Base-by-base conservation (phyloP, 2,113 vertebrate species). In the Pao palembangensis region DNA sequence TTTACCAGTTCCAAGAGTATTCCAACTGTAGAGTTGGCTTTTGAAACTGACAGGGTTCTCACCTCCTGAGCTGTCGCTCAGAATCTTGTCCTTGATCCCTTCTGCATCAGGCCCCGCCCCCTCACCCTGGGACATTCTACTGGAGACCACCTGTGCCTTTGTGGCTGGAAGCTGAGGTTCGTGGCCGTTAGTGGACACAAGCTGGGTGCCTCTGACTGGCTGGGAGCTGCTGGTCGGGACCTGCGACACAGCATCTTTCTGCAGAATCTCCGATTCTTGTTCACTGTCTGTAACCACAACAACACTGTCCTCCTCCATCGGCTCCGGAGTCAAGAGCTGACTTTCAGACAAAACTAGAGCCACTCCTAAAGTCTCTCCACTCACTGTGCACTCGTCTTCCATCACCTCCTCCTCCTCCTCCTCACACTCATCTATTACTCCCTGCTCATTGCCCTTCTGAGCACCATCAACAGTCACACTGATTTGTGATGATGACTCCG, bases 51-150 rank as follows among this genome's bases (percentile, higher is more conserved):
- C 16, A 8, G 17, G 5, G 16, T 5, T 15, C 93, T 91, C 68
- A 98, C 96, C 95, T 85, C 87, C 93, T 3, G 92, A 94, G 76
- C 92, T 93, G 61, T 94, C 93, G 41, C 90, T 92, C 67, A 93
- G 91, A 81, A 90, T 92, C 69, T 90, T 89, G 47, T 92, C 72
- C 72, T 62, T 76, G 42, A 76, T 51, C 10, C 64, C 67, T 2
- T 82, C 75, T 12, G 69, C 12, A 57, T 84, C 78, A 55, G 51
- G 28, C 16, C 34, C 64, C 34, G 3, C 38, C 60, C 44, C 57
- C 28, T 73, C 59, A 0, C 68, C 34, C 64, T 85, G 84, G 1
- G 78, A 81, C 41, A 64, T 47, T 55, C 71, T 54, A 68, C 75
- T 62, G 1, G 67, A 28, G 31, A 23, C 25, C 0, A 1, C 8